Percentiles rank a stretch among this genome's conserved stretches.
These are phyloP conservation scores for Takifugu ocellatus DNA, from an alignment of 2,797 vertebrate species.

Conservation along the genomic window DNA sequence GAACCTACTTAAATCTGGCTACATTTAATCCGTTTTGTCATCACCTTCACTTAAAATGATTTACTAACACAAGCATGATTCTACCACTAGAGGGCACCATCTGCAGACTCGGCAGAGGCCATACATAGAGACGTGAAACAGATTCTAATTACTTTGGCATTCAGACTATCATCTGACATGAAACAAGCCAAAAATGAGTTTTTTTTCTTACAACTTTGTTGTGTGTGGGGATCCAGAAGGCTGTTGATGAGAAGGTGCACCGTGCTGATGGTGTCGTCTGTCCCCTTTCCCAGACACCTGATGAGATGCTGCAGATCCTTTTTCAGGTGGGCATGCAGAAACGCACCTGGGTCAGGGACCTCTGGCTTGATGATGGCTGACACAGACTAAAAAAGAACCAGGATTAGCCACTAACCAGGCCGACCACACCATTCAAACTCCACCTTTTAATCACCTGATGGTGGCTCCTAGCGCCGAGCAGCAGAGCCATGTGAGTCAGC, in stretches of 20 bases:
- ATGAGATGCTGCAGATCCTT: constrained; percentile 82
- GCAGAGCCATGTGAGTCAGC: constrained; percentile 87
- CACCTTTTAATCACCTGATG: constrained; percentile 65
- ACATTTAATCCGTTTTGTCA: no score
- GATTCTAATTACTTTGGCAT: neutral
- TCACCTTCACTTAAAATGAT: neutral
- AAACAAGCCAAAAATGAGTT: neutral
- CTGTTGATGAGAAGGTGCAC: constrained; percentile 79
- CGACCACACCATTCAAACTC: no score
- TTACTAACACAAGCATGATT: neutral
- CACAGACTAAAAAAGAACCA: constrained; percentile 40
- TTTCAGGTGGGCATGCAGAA: constrained; percentile 80
- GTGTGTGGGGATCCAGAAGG: constrained; percentile 58
- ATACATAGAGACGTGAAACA: no score
- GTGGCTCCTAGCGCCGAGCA: constrained; percentile 74
- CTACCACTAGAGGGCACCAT: constrained; percentile 21
- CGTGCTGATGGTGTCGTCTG: constrained; percentile 77
- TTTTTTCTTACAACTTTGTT: constrained; percentile 70
- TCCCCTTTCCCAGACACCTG: constrained; percentile 80
- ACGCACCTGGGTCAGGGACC: constrained; percentile 59
- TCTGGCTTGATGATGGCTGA: constrained; percentile 78
- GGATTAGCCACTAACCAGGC: neutral
- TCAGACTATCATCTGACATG: neutral
- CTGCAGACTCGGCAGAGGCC: neutral
- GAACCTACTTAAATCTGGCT: neutral